These are phyloP conservation scores for Lepidochrysops patricia DNA, from an alignment of 2,888 invertebrate genomes.

Conservation along the genomic window DNA sequence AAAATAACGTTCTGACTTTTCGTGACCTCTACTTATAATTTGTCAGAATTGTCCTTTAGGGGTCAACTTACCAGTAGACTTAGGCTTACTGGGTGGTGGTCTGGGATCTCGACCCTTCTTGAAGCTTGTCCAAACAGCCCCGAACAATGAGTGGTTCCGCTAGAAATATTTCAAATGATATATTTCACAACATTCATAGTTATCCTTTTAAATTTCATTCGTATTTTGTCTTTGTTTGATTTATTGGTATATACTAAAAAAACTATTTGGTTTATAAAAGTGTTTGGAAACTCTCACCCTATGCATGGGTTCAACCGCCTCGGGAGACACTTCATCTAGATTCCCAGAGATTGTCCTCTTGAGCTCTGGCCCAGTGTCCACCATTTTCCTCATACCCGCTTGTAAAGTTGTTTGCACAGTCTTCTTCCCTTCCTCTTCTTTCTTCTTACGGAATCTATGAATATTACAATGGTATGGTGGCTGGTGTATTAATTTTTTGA, in stretches of 20 bases:
- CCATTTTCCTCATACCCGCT: conserved; percentile 95
- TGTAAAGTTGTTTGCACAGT: conserved; percentile 90
- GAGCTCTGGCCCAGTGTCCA: conserved; percentile 98
- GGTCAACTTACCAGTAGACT: conserved; percentile 16
- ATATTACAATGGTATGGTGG: background rate
- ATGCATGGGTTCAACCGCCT: conserved; percentile 97
- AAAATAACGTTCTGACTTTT: too few species aligned
- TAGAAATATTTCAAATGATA: too few species aligned
- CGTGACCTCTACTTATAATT: too few species aligned
- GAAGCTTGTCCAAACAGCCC: conserved; percentile 95
- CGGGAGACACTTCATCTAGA: conserved; percentile 92
- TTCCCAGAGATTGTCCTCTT: conserved; percentile 99
- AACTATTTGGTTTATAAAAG: too few species aligned
- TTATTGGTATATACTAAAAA: too few species aligned
- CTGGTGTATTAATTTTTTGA: conserved; percentile 9
- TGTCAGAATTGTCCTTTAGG: too few species aligned
- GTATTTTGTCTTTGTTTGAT: too few species aligned
- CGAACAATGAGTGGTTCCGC: conserved; percentile 97
- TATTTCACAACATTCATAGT: too few species aligned
- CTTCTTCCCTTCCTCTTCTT: conserved; percentile 83
- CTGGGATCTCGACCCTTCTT: conserved; percentile 75
- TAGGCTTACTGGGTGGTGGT: conserved; percentile 28
- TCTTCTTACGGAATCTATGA: conserved; percentile 92
- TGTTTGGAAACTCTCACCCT: conserved; percentile 82
- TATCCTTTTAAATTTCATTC: too few species aligned